phyloP scores from a whole-genome alignment of 2,113 vertebrate genomes.

The Nothocercus julius region DNA sequence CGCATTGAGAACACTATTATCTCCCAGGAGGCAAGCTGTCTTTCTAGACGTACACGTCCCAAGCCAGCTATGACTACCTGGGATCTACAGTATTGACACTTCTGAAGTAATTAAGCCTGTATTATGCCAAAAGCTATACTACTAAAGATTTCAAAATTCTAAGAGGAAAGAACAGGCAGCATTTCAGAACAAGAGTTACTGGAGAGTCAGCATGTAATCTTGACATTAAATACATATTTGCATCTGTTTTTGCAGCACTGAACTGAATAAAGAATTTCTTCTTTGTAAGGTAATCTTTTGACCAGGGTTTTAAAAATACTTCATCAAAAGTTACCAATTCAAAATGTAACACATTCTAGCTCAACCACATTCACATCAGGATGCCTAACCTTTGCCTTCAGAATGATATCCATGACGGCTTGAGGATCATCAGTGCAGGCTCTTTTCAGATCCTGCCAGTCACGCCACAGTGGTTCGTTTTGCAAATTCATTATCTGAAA shows the following conservation, averaged over 20 bases:
- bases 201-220: not conserved
- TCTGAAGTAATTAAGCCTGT: not conserved
- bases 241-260: not conserved
- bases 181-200: not conserved
- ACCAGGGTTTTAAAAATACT: not conserved
- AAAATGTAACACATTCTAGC: not conserved
- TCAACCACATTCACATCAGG: not conserved
- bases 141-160: not conserved
- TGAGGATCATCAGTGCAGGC: constrained; percentile 83
- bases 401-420: constrained; percentile 80
- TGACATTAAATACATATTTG: not conserved
- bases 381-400: constrained; percentile 86
- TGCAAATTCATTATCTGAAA: constrained; percentile 87
- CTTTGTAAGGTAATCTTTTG: not conserved
- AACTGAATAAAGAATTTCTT: not conserved
- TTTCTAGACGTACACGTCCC: not conserved
- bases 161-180: not conserved
- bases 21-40: not conserved
- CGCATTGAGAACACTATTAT: not conserved
- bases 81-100: not conserved
- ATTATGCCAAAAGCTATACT: not conserved
- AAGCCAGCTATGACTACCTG: not conserved
- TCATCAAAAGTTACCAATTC: not conserved
- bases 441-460: constrained; percentile 90
- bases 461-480: constrained; percentile 78